Percentiles rank a stretch among this genome's conserved stretches.
Evolutionary conservation across 1,140 invertebrate species (phyloP).

Genomic region (Papilio glaucus): DNA sequence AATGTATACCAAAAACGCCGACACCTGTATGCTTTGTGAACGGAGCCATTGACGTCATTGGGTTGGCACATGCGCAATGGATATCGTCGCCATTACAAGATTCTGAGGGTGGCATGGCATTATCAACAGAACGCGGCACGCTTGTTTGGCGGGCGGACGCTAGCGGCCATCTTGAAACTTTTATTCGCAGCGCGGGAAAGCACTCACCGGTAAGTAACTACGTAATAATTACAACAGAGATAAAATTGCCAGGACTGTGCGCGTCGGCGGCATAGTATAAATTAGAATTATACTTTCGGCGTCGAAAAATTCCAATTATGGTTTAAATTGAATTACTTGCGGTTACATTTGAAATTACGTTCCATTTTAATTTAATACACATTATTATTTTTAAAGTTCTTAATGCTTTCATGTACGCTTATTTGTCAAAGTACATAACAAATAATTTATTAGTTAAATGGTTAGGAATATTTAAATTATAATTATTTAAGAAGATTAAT

Average conservation of each 20-base stretch:
- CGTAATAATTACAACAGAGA: constrained; percentile 42
- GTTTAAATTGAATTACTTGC: background rate
- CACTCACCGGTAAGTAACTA: constrained; percentile 54
- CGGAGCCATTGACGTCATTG: constrained; percentile 76
- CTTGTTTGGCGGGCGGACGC: constrained; percentile 52
- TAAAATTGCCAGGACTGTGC: constrained; percentile 6
- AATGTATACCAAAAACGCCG: constrained; percentile 51
- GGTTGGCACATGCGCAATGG: constrained; percentile 57
- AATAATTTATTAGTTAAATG: too few relatives aligned
- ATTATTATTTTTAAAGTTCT: background rate
- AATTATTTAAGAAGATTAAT: too few relatives aligned
- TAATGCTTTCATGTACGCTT: too few relatives aligned
- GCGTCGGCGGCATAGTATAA: constrained; percentile 18
- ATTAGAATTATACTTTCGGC: constrained; percentile 1
- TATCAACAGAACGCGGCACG: constrained; percentile 57
- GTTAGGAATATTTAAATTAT: too few relatives aligned
- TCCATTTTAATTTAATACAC: background rate
- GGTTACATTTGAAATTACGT: background rate
- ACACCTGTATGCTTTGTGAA: constrained; percentile 77
- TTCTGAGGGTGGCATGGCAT: constrained; percentile 37
- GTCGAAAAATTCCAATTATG: background rate
- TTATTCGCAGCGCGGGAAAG: constrained; percentile 62
- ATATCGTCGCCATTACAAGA: constrained; percentile 45
- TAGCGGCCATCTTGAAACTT: constrained; percentile 42
- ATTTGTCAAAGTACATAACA: too few relatives aligned